phyloP scores from a whole-genome alignment of 2,888 invertebrate genomes.

The Chouioia cunea region DNA sequence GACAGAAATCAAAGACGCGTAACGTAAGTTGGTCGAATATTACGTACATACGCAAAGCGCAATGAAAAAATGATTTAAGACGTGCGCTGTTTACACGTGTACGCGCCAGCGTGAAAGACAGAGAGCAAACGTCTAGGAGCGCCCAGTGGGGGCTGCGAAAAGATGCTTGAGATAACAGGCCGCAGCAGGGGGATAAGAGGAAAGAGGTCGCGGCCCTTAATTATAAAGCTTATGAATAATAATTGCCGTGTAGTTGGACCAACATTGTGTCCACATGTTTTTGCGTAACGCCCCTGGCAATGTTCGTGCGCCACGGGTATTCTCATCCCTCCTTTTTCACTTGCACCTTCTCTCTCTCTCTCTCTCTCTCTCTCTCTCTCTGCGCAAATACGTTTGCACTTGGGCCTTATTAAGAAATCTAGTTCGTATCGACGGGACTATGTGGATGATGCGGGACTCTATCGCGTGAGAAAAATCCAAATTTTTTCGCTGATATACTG shows the following conservation, averaged over 20 bases:
- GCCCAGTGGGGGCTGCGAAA: constrained; percentile 51
- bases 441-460: neutral
- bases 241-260: constrained; percentile 69
- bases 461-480: constrained; percentile 44
- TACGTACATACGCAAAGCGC: neutral
- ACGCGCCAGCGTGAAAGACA: neutral
- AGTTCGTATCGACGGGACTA: neutral
- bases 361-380: constrained; percentile 53
- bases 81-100: neutral
- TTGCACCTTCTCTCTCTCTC: no score
- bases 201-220: constrained; percentile 56
- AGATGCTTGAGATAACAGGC: constrained; percentile 54
- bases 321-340: constrained; percentile 54
- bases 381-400: constrained; percentile 46
- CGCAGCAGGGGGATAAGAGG: constrained; percentile 50
- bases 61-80: no score
- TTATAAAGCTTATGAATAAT: constrained; percentile 68
- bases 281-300: constrained; percentile 65
- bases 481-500: neutral
- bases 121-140: neutral
- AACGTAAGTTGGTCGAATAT: no score
- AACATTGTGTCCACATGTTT: constrained; percentile 68
- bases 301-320: constrained; percentile 60
- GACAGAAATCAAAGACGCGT: no score
- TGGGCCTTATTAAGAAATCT: constrained; percentile 50